phyloP scores from a whole-genome alignment of 2,113 vertebrate species.

The Pelobates fuscus region DNA sequence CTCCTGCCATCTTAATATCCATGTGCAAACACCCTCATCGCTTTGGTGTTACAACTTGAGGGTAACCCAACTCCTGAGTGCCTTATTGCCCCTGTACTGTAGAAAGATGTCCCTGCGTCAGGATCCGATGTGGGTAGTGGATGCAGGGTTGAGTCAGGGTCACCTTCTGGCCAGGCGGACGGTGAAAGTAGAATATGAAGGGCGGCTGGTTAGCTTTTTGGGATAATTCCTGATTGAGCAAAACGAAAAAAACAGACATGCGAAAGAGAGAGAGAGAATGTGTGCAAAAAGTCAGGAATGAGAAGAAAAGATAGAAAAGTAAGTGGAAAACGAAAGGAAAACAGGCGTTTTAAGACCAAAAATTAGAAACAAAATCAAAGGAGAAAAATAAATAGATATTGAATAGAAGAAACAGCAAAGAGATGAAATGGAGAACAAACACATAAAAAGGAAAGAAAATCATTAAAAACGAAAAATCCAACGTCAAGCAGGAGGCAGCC shows the following conservation, averaged over 20 bases:
- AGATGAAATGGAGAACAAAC: conserved; percentile 70
- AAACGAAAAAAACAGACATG: conserved; percentile 28
- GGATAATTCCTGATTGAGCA: conserved; percentile 36
- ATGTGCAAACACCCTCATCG: background rate
- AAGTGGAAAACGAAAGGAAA: background rate
- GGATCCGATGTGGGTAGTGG: conserved; percentile 16
- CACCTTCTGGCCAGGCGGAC: conserved; percentile 8
- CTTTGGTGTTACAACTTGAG: conserved; percentile 24
- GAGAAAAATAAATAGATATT: background rate
- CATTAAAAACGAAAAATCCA: conserved; percentile 34
- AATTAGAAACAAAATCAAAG: background rate
- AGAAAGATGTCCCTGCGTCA: conserved; percentile 27
- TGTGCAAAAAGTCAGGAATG: background rate
- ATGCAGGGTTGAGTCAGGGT: conserved; percentile 26
- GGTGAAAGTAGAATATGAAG: conserved; percentile 15
- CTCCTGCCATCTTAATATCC: background rate
- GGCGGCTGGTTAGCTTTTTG: conserved; percentile 48
- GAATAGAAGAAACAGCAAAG: conserved; percentile 53
- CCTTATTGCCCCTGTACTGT: conserved; percentile 19
- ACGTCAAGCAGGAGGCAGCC: conserved; percentile 53
- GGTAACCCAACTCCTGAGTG: conserved; percentile 45
- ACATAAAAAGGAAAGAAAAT: conserved; percentile 52
- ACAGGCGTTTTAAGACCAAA: background rate
- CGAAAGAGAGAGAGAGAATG: background rate
- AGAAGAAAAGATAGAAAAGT: background rate